These are phyloP conservation scores for Brachionus plicatilis DNA, from an alignment of 1,140 invertebrate species.

Conservation along the genomic window DNA sequence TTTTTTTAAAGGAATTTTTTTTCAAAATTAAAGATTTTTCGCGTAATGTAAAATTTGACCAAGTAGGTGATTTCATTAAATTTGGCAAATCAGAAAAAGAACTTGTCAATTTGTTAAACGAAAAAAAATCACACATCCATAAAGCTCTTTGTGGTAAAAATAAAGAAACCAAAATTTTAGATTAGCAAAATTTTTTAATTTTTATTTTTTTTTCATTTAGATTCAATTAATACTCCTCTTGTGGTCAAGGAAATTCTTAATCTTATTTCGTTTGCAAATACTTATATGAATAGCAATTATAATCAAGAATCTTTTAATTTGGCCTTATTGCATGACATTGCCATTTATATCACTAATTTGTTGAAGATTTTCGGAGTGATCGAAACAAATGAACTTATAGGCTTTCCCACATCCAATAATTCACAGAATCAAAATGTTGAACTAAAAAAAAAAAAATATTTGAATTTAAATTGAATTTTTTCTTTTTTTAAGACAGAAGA, in stretches of 20 bases:
- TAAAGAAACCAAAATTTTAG: background rate
- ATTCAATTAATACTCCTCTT: conserved; percentile 85
- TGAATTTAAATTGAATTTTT: conserved; percentile 20
- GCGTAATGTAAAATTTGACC: conserved; percentile 52
- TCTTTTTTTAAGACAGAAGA: conserved; percentile 64
- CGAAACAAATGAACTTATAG: conserved; percentile 65
- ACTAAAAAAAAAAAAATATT: conserved; percentile 42
- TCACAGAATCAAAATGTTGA: conserved; percentile 54
- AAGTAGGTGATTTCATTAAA: conserved; percentile 53
- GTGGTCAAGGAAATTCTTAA: conserved; percentile 76
- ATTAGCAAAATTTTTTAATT: background rate
- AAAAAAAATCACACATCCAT: conserved; percentile 69
- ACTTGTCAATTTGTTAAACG: conserved; percentile 58
- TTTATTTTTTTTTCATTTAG: conserved; percentile 57
- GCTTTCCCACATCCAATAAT: conserved; percentile 63
- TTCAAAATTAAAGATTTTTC: conserved; percentile 82
- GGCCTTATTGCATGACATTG: conserved; percentile 58
- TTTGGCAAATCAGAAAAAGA: conserved; percentile 55
- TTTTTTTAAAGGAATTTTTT: conserved; percentile 76
- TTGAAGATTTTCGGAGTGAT: conserved; percentile 79
- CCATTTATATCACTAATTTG: conserved; percentile 74
- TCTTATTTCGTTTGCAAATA: conserved; percentile 72
- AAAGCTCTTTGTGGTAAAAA: conserved; percentile 68
- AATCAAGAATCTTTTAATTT: conserved; percentile 50
- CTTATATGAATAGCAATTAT: conserved; percentile 71